Evolutionary conservation across 1,140 invertebrate genomes (phyloP).

Genomic region (Acarapis woodi): DNA sequence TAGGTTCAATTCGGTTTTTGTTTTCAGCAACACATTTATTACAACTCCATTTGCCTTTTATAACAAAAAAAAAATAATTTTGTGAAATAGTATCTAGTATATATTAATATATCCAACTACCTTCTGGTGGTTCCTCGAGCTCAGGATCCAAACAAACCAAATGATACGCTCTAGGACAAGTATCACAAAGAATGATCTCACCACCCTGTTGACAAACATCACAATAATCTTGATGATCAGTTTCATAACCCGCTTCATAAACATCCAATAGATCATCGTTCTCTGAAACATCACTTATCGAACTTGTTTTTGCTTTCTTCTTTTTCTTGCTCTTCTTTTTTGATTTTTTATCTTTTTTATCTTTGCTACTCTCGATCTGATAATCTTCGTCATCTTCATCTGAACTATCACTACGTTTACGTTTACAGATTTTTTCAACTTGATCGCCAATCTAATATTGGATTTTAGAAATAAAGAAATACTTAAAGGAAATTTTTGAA

Average conservation of each 20-base stretch:
- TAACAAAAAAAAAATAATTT: background rate
- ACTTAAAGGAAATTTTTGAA: too few relatives aligned
- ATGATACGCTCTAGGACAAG: slow-evolving; percentile 91
- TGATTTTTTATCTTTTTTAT: slow-evolving; percentile 46
- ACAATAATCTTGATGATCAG: slow-evolving; percentile 96
- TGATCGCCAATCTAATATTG: too few relatives aligned
- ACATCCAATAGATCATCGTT: too few relatives aligned
- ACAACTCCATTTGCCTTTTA: slow-evolving; percentile 99
- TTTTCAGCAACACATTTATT: slow-evolving; percentile 88
- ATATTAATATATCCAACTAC: slow-evolving; percentile 25
- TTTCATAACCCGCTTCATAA: slow-evolving; percentile 49
- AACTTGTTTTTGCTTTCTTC: slow-evolving; percentile 48
- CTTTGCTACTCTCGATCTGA: too few relatives aligned
- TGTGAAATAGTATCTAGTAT: background rate
- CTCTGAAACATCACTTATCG: slow-evolving; percentile 27
- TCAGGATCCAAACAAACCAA: slow-evolving; percentile 93
- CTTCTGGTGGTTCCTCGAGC: slow-evolving; percentile 88
- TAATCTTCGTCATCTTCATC: slow-evolving; percentile 18
- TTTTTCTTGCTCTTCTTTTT: slow-evolving; percentile 63
- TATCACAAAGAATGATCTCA: slow-evolving; percentile 98
- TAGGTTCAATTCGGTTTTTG: too few relatives aligned
- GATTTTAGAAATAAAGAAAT: too few relatives aligned
- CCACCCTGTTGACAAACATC: slow-evolving; percentile 99
- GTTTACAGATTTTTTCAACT: too few relatives aligned
- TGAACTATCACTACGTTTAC: too few relatives aligned